Conservation (phyloP, 53 echinoderm and acorn worm species). For the Mesocentrotus franciscanus region DNA sequence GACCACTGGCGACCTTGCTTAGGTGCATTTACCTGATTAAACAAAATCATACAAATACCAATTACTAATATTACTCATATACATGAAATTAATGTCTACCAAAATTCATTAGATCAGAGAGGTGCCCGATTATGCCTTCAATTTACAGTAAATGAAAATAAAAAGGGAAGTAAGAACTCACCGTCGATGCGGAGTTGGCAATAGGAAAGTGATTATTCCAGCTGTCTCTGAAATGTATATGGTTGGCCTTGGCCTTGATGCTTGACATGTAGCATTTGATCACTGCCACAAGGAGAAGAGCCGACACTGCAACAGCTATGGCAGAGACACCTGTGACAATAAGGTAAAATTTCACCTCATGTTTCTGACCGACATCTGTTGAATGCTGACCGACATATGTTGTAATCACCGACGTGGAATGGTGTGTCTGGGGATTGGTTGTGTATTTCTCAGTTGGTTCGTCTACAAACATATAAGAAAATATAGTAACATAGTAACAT, state of each 20-base stretch:
- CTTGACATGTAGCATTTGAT: not conserved
- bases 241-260: not conserved
- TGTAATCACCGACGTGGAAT: not conserved
- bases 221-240: not conserved
- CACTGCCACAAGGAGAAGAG: not conserved
- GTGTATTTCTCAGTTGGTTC: not conserved
- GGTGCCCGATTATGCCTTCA: no score
- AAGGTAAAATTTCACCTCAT: not conserved
- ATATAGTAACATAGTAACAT: no score
- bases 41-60: no score
- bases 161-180: not conserved
- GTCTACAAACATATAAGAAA: not conserved
- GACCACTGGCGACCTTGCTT: no score
- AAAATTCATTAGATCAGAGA: no score
- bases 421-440: not conserved
- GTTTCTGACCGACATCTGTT: not conserved
- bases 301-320: not conserved
- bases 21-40: no score
- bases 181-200: not conserved
- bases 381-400: not conserved
- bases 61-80: no score
- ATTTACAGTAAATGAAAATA: not conserved
- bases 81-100: no score
- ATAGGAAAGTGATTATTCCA: not conserved
- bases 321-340: not conserved